Conservation (phyloP, 2,113 vertebrate species). For the Stomatorhinus ivindoensis region DNA sequence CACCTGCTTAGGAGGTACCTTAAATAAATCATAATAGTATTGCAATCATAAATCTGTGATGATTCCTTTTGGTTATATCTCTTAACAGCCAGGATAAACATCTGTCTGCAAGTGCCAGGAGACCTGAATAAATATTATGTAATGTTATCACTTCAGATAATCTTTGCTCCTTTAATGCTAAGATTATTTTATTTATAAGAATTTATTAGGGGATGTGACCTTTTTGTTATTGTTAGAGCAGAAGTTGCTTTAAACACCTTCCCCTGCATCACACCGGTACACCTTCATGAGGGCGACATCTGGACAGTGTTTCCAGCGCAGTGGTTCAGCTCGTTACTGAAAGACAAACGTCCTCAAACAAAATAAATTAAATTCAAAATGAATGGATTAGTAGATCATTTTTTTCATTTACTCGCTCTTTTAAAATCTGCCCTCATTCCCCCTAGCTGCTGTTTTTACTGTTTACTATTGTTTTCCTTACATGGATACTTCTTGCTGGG, state of each 20-base stretch:
- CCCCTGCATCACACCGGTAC: background rate
- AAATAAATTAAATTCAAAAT: background rate
- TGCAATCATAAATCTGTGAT: background rate
- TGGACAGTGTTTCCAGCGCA: background rate
- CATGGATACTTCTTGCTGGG: background rate
- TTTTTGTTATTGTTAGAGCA: background rate
- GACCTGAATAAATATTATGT: background rate
- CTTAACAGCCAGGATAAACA: background rate
- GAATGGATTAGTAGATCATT: background rate
- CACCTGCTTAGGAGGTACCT: background rate
- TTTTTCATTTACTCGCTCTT: background rate
- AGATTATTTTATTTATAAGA: background rate
- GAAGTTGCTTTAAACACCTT: background rate
- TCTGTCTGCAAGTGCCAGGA: background rate
- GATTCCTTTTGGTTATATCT: background rate
- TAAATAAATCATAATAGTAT: background rate
- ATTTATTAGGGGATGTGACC: background rate
- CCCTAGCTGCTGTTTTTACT: background rate
- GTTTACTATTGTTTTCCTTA: background rate
- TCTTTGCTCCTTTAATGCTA: background rate
- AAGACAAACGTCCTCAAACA: background rate
- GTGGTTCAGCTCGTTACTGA: background rate
- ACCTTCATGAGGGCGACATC: background rate
- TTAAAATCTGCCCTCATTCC: background rate
- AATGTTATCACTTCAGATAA: background rate